Evolutionary conservation across 1,140 invertebrate species (phyloP).

Genomic region (Cyphomyrmex costatus): DNA sequence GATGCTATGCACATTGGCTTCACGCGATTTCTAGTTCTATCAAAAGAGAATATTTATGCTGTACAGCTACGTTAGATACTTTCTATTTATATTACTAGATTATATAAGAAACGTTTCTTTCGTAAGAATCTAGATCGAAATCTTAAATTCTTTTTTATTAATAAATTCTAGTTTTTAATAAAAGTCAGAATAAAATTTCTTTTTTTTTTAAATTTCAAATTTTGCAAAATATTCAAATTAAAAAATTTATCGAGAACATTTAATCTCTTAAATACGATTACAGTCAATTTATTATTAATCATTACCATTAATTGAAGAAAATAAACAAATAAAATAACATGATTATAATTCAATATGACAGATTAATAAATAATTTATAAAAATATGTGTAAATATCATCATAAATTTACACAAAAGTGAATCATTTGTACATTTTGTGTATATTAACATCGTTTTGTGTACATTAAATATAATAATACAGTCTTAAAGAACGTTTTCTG

Average conservation of each 20-base stretch:
- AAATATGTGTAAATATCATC: background rate
- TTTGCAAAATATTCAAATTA: background rate
- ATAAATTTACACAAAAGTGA: background rate
- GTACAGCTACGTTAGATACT: background rate
- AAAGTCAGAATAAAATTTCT: background rate
- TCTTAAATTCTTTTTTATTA: background rate
- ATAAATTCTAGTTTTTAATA: background rate
- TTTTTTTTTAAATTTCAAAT: background rate
- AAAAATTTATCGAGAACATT: background rate
- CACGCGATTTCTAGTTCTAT: constrained; percentile 35
- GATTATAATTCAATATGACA: constrained; percentile 4
- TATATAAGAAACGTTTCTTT: background rate
- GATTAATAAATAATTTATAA: background rate
- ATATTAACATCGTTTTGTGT: background rate
- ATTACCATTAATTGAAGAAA: background rate
- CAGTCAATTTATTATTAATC: background rate
- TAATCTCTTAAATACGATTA: background rate
- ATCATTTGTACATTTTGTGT: background rate
- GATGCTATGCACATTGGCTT: constrained; percentile 37
- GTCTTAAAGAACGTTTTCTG: constrained; percentile 11
- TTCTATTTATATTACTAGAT: too few species aligned
- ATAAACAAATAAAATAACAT: constrained; percentile 1
- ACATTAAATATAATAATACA: background rate
- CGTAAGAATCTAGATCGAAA: background rate
- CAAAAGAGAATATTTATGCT: background rate